These are phyloP conservation scores for Cacatua alba DNA, from an alignment of 2,113 vertebrate genomes.

Conservation along the genomic window DNA sequence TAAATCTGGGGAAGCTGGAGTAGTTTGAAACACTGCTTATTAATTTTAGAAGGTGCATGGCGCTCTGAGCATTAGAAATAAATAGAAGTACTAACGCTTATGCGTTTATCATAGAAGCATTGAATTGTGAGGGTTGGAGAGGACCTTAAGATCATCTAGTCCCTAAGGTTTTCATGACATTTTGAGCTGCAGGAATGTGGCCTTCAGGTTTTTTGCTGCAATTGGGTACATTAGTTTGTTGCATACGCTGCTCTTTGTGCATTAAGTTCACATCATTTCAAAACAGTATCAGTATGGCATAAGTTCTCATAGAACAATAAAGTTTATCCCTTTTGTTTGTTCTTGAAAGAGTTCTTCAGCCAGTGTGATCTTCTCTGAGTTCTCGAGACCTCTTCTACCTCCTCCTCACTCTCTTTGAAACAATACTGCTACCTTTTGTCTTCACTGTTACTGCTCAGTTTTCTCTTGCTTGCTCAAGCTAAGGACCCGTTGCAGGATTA, in stretches of 20 bases:
- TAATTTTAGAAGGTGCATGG: conserved; percentile 48
- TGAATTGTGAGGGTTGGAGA: not conserved
- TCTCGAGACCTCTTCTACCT: not conserved
- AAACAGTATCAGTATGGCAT: not conserved
- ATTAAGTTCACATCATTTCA: not conserved
- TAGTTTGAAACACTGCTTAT: conserved; percentile 47
- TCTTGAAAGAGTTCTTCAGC: not conserved
- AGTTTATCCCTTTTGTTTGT: not conserved
- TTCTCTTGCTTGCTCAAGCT: not conserved
- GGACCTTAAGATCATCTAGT: not conserved
- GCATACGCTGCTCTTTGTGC: not conserved
- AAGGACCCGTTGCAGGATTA: not conserved
- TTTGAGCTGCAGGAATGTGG: not conserved
- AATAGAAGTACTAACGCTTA: not conserved
- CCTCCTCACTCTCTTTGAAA: not conserved
- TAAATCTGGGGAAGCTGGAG: conserved; percentile 55
- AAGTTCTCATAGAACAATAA: not conserved
- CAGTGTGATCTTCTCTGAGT: not conserved
- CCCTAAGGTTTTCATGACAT: not conserved
- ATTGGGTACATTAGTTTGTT: not conserved
- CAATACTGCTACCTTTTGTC: not conserved
- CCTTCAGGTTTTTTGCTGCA: not conserved
- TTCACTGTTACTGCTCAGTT: not conserved
- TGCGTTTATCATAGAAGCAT: not conserved
- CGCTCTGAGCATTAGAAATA: conserved; percentile 27